Base-by-base conservation (phyloP, 1,140 invertebrate genomes). In the Ctenoplectra terminalis region DNA sequence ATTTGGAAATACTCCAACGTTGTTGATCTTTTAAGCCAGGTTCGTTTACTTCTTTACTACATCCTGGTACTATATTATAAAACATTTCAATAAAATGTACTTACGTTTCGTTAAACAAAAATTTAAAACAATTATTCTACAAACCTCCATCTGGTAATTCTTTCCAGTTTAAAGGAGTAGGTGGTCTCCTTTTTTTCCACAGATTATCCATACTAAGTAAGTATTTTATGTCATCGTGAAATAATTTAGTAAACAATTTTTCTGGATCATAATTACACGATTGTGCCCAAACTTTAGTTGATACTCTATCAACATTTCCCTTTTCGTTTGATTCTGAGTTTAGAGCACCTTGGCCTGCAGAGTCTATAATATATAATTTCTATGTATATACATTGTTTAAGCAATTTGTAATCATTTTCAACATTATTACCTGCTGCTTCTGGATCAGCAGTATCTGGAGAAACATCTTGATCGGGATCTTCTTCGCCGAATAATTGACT, bases 401-500 rank as follows among this genome's bases (percentile, higher is more conserved):
- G 7, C 26, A 29, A 37, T 58, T 66, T 26, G 73, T 52, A 56
- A 13, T 9, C 48, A 70, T 2, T 20, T 60, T 29, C 13, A n/a
- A 50, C 46, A 23, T 75, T 37, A 61, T 15, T 91, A 95, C 95
- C 96, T 85, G 95, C 91, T 71, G 95, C 95, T 94, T 99, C 98
- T 67, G 98, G 98, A 94, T 99, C 99, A 79, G 97, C 97, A 26
- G 98, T 97, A 92, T 99, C 99, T 1, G 99, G 99, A 29, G 99
- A 99, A 0, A 99, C 99, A 94, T 99, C 99, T 92, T 99, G 97
- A 94, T 99, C 99, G 0, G 97, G 96, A 94, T 99, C 98, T 80
- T 96, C 96, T 94, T 99, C 98, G 3, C 99, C 99, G 95, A 99
- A 99, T 6, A 99, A 94, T 94, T 99, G 99, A 94, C 97, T 98